A percentile compares a stretch with the other conserved stretches of the same genome.
phyloP scores from a whole-genome alignment of 2,113 vertebrate species.

The Myrmecobius fasciatus region DNA sequence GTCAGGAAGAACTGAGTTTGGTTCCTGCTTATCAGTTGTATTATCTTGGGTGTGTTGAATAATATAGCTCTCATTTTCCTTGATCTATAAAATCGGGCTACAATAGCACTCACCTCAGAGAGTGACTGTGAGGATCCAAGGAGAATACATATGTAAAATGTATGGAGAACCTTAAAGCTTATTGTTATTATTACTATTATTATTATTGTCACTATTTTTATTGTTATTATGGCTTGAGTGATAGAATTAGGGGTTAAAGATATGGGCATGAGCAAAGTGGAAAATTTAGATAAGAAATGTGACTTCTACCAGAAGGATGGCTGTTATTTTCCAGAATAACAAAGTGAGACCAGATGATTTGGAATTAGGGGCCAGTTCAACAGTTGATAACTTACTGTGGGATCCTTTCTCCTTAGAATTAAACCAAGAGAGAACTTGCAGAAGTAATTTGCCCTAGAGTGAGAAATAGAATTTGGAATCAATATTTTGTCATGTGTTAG shows the following conservation, averaged over 20 bases:
- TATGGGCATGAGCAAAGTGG: neutral
- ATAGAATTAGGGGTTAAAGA: neutral
- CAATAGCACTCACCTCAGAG: neutral
- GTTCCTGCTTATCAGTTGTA: neutral
- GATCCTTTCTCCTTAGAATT: neutral
- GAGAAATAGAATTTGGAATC: neutral
- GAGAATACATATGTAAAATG: neutral
- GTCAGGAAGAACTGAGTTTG: neutral
- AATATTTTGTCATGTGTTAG: neutral
- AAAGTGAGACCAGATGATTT: neutral
- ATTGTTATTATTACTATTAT: neutral
- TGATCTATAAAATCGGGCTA: neutral
- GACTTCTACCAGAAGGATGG: neutral
- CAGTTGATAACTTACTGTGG: neutral
- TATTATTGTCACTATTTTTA: neutral
- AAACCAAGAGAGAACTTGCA: neutral
- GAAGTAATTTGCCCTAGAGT: neutral
- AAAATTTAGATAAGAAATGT: neutral
- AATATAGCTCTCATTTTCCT: neutral
- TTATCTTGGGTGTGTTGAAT: neutral
- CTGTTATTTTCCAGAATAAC: neutral
- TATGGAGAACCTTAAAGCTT: neutral
- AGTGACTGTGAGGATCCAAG: neutral
- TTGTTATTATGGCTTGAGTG: neutral
- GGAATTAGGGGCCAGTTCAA: neutral